phyloP scores from a whole-genome alignment of 2,797 vertebrate species.

The Acrocephalus scirpaceus region DNA sequence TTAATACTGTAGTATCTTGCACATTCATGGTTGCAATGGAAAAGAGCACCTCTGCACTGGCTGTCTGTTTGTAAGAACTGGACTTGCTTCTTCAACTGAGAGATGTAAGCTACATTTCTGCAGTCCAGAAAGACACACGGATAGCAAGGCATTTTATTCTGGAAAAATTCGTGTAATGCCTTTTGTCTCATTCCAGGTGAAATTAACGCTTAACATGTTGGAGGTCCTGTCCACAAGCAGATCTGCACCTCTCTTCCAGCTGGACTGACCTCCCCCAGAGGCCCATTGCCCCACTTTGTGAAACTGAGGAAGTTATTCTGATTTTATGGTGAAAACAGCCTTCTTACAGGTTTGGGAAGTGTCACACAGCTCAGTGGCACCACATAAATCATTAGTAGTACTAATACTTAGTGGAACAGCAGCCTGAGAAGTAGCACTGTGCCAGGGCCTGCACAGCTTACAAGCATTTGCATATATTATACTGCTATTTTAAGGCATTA shows the following conservation, averaged over 20 bases:
- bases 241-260: neutral
- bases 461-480: neutral
- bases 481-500: too few species aligned
- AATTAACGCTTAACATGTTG: neutral
- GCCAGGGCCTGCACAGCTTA: neutral
- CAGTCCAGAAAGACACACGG: neutral
- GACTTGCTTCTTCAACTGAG: neutral
- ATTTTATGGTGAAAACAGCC: neutral
- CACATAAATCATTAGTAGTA: neutral
- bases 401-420: neutral
- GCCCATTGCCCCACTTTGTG: neutral
- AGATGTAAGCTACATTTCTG: neutral
- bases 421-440: slow-evolving; percentile 4
- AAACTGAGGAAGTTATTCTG: neutral
- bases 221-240: neutral
- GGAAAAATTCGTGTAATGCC: neutral
- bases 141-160: neutral
- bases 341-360: neutral
- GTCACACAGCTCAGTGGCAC: slow-evolving; percentile 12
- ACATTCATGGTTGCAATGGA: neutral
- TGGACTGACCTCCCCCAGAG: neutral
- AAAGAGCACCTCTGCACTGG: neutral
- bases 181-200: neutral
- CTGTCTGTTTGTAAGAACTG: neutral
- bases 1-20: neutral